phyloP scores from a whole-genome alignment of 2,888 invertebrate genomes.

The Druceiella hillmani region DNA sequence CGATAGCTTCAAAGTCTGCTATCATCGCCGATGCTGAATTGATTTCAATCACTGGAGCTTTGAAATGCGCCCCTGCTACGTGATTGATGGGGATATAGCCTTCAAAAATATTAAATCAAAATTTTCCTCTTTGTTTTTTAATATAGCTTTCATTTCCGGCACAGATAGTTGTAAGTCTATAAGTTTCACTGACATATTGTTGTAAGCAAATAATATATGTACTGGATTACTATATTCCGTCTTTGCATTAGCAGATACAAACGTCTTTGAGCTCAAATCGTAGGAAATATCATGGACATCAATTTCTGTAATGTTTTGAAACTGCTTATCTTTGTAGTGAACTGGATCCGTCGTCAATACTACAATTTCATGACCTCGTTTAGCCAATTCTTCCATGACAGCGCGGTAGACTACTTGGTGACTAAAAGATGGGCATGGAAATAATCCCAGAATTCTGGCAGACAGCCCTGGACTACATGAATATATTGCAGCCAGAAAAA shows the following conservation, averaged over 20 bases:
- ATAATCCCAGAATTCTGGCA: conserved; percentile 37
- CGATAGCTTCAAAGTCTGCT: conserved; percentile 28
- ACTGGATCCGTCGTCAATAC: conserved; percentile 40
- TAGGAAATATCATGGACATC: conserved; percentile 23
- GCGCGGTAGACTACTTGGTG: conserved; percentile 39
- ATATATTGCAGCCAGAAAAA: too few relatives aligned
- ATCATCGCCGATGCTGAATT: conserved; percentile 28
- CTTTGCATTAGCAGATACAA: not conserved
- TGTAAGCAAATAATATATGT: not conserved
- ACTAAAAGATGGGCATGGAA: conserved; percentile 38
- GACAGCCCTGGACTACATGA: conserved; percentile 10
- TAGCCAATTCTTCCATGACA: conserved; percentile 35
- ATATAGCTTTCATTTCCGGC: conserved; percentile 23
- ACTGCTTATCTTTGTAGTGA: conserved; percentile 27
- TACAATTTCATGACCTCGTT: conserved; percentile 40
- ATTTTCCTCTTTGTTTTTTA: conserved; percentile 22
- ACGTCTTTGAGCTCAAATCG: conserved; percentile 11
- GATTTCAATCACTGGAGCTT: conserved; percentile 33
- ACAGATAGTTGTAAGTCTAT: conserved; percentile 26
- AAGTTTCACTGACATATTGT: conserved; percentile 9
- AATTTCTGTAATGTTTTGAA: conserved; percentile 21
- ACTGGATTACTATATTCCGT: conserved; percentile 2
- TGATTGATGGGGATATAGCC: conserved; percentile 27
- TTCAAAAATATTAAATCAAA: conserved; percentile 38
- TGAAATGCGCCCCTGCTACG: conserved; percentile 32